phyloP scores from a whole-genome alignment of 2,797 vertebrate species.

The Tragelaphus oryx region DNA sequence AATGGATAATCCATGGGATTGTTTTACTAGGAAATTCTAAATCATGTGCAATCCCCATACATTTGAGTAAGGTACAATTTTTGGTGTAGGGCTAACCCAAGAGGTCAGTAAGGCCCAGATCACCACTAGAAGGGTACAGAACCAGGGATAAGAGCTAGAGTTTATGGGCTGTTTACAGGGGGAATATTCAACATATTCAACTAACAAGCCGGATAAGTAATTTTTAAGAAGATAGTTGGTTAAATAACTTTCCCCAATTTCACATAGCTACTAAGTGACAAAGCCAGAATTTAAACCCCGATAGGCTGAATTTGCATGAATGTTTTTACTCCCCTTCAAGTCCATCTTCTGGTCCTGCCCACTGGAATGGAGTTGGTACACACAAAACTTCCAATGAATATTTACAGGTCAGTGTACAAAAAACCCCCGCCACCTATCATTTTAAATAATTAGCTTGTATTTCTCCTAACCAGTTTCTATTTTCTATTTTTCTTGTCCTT shows the following conservation, averaged over 20 bases:
- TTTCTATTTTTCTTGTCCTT: constrained; percentile 35
- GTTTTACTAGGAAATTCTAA: not conserved
- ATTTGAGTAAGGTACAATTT: not conserved
- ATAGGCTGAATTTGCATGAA: not conserved
- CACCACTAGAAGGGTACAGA: not conserved
- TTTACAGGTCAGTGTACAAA: not conserved
- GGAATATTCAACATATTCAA: not conserved
- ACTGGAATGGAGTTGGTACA: not conserved
- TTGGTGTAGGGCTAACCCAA: not conserved
- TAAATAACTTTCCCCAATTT: not conserved
- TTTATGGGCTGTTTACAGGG: not conserved
- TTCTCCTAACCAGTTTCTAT: not conserved
- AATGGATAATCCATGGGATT: not conserved
- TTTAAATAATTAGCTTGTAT: not conserved
- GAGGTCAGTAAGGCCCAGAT: not conserved
- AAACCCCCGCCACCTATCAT: not conserved
- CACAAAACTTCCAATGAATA: not conserved
- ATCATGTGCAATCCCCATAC: not conserved
- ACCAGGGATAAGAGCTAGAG: no score
- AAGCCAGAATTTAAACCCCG: not conserved
- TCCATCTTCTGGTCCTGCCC: not conserved
- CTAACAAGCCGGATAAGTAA: not conserved
- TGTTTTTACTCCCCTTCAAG: not conserved
- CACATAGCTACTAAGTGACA: not conserved
- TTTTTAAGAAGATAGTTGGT: not conserved